Percentiles rank a stretch among this genome's conserved stretches.
These are phyloP conservation scores for Tachuris rubrigastra DNA, from an alignment of 2,113 vertebrate species.

Conservation along the genomic window DNA sequence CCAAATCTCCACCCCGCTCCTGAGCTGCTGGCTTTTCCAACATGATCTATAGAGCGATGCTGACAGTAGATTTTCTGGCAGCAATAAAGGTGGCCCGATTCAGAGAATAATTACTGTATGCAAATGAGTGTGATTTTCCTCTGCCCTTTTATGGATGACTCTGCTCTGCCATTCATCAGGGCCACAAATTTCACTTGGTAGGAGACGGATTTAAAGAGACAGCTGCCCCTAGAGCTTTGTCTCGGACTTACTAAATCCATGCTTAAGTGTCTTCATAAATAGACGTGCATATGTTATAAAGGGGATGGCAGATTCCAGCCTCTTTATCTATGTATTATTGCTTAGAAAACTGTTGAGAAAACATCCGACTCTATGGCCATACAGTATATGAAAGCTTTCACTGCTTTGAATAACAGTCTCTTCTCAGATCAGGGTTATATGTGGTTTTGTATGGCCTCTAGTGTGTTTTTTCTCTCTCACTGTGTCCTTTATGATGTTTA, in stretches of 20 bases:
- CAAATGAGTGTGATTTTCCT: conserved; percentile 82
- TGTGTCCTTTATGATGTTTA: conserved; percentile 17
- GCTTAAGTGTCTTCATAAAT: conserved; percentile 68
- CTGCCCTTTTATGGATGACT: conserved; percentile 84
- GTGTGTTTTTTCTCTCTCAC: conserved; percentile 41
- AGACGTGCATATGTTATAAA: conserved; percentile 51
- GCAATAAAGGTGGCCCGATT: conserved; percentile 84
- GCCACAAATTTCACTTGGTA: conserved; percentile 77
- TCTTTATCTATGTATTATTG: conserved; percentile 49
- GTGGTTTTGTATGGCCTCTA: conserved; percentile 20
- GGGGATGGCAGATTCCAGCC: conserved; percentile 45
- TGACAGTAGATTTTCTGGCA: conserved; percentile 85
- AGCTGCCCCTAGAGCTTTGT: conserved; percentile 71
- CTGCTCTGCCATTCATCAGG: conserved; percentile 82
- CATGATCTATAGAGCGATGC: conserved; percentile 78
- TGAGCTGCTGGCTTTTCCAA: conserved; percentile 70
- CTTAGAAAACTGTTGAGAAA: conserved; percentile 47
- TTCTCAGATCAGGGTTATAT: background rate
- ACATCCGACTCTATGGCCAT: background rate
- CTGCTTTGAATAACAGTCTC: conserved; percentile 40
- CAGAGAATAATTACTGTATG: conserved; percentile 88
- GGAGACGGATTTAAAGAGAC: conserved; percentile 82
- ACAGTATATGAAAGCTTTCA: conserved; percentile 30
- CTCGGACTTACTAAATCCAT: conserved; percentile 71
- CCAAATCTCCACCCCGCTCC: conserved; percentile 48